Evolutionary conservation across 2,797 vertebrate genomes (phyloP).

Genomic region (Eidolon dupreanum): DNA sequence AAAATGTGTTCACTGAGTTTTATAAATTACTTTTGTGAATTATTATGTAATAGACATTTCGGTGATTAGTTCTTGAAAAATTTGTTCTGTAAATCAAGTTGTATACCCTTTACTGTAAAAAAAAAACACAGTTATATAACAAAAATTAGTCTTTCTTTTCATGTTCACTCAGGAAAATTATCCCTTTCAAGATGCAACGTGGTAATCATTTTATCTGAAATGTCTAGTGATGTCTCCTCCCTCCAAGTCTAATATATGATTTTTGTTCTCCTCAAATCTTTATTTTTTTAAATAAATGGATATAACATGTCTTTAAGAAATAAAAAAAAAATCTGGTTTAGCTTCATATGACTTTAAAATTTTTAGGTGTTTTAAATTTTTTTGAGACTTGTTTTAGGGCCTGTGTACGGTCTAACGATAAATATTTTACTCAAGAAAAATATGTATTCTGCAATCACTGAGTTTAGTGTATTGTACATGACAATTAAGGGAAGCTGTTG

Average conservation of each 20-base stretch:
- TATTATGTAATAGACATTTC: not conserved
- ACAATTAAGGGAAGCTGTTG: not conserved
- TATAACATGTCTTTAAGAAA: not conserved
- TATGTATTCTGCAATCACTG: not conserved
- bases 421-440: not conserved
- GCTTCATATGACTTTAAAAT: not conserved
- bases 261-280: not conserved
- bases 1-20: not conserved
- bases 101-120: not conserved
- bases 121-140: not conserved
- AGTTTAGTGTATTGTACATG: not conserved
- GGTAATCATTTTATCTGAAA: not conserved
- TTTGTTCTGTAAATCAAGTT: not conserved
- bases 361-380: not conserved
- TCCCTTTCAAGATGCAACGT: not conserved
- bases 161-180: not conserved
- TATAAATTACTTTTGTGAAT: not conserved
- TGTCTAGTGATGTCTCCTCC: not conserved
- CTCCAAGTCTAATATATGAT: not conserved
- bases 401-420: not conserved
- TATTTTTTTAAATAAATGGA: not conserved
- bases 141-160: not conserved
- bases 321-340: not conserved
- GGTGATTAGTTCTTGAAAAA: not conserved
- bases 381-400: not conserved